These are phyloP conservation scores for Melanotaenia duboulayi DNA, from an alignment of 2,113 vertebrate species.

Conservation along the genomic window DNA sequence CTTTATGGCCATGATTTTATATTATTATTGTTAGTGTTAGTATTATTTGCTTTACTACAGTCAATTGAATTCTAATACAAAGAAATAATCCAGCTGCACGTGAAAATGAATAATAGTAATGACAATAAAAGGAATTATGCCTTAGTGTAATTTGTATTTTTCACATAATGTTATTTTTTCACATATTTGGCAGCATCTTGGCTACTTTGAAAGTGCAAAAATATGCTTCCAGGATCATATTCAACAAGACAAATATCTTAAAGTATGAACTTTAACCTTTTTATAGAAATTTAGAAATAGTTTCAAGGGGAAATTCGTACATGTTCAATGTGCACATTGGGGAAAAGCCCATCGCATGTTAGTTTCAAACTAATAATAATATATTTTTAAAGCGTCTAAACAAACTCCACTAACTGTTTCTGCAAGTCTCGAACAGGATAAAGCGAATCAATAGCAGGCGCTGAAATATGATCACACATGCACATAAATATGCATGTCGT, in stretches of 20 bases:
- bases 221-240: background rate
- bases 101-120: background rate
- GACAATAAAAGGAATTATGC: background rate
- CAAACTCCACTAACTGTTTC: conserved; percentile 8
- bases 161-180: background rate
- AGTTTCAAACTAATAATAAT: no score
- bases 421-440: conserved; percentile 25
- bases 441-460: conserved; percentile 69
- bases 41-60: background rate
- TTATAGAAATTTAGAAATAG: background rate
- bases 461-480: conserved; percentile 75
- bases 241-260: background rate
- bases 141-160: background rate
- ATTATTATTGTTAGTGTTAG: no score
- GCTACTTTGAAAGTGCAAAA: background rate
- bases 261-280: background rate
- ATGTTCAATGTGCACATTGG: background rate
- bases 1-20: background rate
- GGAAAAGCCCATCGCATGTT: no score
- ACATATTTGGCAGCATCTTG: background rate
- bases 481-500: conserved; percentile 61
- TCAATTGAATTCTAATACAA: background rate
- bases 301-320: background rate
- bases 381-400: background rate
- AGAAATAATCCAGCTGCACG: background rate